Evolutionary conservation across 2,797 vertebrate genomes (phyloP).

Genomic region (Onychomys leucogaster): DNA sequence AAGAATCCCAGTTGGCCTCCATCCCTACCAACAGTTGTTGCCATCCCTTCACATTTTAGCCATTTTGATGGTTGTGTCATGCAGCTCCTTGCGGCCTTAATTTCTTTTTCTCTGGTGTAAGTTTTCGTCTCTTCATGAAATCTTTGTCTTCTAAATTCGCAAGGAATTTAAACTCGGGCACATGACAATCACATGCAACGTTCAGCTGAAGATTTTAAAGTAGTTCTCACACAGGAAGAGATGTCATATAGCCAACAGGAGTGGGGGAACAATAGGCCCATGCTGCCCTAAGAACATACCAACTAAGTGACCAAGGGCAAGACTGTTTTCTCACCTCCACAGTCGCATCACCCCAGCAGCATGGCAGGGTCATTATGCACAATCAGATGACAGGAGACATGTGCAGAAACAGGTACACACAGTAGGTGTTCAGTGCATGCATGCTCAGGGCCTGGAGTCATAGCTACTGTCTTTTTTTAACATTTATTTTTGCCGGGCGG

Average conservation of each 20-base stretch:
- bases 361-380: neutral
- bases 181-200: neutral
- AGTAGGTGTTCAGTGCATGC: neutral
- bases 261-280: neutral
- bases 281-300: neutral
- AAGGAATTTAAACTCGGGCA: neutral
- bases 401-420: neutral
- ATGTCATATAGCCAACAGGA: neutral
- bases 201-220: neutral
- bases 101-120: slow-evolving; percentile 21
- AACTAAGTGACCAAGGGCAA: neutral
- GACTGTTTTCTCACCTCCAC: neutral
- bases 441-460: no score
- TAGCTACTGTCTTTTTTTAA: neutral
- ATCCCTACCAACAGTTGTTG: neutral
- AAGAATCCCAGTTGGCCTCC: neutral
- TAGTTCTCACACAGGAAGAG: slow-evolving; percentile 5
- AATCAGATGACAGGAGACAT: neutral
- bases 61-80: neutral
- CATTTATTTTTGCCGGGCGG: no score
- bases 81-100: neutral
- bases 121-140: neutral
- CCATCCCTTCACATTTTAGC: neutral
- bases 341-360: neutral
- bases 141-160: neutral